phyloP scores from a whole-genome alignment of 2,113 vertebrate genomes.

The Hyaena hyaena region DNA sequence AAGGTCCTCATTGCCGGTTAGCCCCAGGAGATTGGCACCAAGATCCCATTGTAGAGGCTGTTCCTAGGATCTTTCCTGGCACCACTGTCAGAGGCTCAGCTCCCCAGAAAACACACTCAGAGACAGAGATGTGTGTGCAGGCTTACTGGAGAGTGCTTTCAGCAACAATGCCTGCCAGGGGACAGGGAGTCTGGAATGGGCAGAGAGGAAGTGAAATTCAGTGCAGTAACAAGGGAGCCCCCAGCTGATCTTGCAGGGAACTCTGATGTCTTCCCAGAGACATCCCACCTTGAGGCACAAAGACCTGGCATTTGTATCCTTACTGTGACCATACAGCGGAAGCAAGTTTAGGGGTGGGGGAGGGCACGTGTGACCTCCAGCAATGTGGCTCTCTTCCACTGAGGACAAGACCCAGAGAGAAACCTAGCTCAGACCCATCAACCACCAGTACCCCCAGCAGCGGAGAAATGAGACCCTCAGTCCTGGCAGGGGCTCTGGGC shows the following conservation, averaged over 20 bases:
- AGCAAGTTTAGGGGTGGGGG: not conserved
- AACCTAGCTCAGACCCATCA: not conserved
- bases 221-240: too few species aligned
- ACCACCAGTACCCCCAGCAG: too few species aligned
- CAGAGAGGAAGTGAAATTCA: not conserved
- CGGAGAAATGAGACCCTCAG: not conserved
- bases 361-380: not conserved
- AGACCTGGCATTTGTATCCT: not conserved
- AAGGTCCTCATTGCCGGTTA: not conserved
- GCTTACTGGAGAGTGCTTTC: not conserved
- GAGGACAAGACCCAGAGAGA: not conserved
- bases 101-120: not conserved
- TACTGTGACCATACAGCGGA: not conserved
- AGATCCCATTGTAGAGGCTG: not conserved
- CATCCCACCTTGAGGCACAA: not conserved
- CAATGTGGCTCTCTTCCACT: not conserved
- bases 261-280: too few species aligned
- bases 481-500: not conserved
- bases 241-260: not conserved
- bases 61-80: not conserved
- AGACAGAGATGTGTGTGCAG: not conserved
- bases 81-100: not conserved
- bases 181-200: not conserved
- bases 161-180: not conserved
- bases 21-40: not conserved